Percentiles rank a stretch among this genome's conserved stretches.
phyloP scores from a whole-genome alignment of 2,888 invertebrate genomes.

The Plebejus melissa region DNA sequence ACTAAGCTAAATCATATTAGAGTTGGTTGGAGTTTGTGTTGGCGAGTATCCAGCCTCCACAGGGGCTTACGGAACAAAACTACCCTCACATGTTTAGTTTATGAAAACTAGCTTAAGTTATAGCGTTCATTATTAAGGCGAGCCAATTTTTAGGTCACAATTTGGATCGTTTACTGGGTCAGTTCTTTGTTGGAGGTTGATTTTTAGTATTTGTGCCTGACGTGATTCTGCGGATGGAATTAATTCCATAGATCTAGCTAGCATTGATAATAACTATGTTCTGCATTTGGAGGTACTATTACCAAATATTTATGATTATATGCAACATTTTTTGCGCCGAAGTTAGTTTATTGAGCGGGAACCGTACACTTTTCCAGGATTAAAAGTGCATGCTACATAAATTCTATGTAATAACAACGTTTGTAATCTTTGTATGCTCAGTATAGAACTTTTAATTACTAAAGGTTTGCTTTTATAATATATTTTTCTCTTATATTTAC shows the following conservation, averaged over 20 bases:
- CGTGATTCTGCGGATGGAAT: not conserved
- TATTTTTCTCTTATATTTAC: not conserved
- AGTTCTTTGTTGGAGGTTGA: not conserved
- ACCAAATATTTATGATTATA: too few relatives aligned
- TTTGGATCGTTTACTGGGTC: not conserved
- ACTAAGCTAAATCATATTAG: conserved; percentile 67
- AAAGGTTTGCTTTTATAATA: not conserved
- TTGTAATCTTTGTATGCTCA: too few relatives aligned
- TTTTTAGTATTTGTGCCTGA: not conserved
- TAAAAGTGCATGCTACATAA: too few relatives aligned
- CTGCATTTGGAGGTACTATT: too few relatives aligned
- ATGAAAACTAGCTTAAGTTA: conserved; percentile 15
- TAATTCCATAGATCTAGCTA: too few relatives aligned
- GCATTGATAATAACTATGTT: too few relatives aligned
- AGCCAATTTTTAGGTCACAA: conserved; percentile 2
- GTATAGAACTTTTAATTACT: too few relatives aligned
- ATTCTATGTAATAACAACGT: too few relatives aligned
- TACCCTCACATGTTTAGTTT: conserved; percentile 28
- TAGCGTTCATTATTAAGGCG: conserved; percentile 6
- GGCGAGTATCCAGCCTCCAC: conserved; percentile 42
- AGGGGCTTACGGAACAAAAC: conserved; percentile 28
- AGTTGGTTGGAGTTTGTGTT: conserved; percentile 61
- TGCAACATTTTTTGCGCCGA: too few relatives aligned
- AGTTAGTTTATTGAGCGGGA: too few relatives aligned
- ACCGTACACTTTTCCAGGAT: too few relatives aligned